Evolutionary conservation across 2,888 invertebrate genomes (phyloP), one percentile per base, ranked within the genome.

Genomic region (Atethmia centrago): DNA sequence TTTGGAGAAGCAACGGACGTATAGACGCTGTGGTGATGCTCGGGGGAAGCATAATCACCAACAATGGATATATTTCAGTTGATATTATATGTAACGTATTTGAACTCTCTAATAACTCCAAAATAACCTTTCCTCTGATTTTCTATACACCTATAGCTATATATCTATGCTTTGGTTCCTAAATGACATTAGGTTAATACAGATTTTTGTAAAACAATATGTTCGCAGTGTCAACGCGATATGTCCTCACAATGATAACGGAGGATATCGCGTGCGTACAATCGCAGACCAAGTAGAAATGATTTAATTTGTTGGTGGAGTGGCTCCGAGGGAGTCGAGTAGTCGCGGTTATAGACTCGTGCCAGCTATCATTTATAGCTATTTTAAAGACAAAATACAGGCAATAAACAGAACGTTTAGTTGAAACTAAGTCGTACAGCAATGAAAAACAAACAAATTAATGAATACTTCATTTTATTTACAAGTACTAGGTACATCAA

Each of bases 221-320:
- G 65, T 56, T 67, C 25, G 28, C n/a, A 51, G 19, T 76, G 47
- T 72, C 73, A 77, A 81, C 72, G 69, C 61, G 79, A 72, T 84
- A 85, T 86, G 84, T 92, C 91, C 90, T 88, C 82, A 84, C 88
- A 88, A 90, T 89, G 90, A 90, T 88, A 90, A 89, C 90, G 83
- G 73, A 79, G 78, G 73, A 82, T 88, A 91, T 95, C 90, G 95
- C 95, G 94, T 95, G 95, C 88, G 88, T 88, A 91, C 91, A 93
- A 93, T 93, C 90, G 90, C 90, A 90, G 87, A 88, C 92, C 88
- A 93, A 94, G 93, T 92, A 93, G 94, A 94, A 94, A 95, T 95
- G 94, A 95, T 95, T 95, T 95, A 94, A 95, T 95, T 95, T 93
- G 86, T 89, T 89, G 88, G 89, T 86, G 87, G 92, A 92, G 93